These are phyloP conservation scores for Dexiosoma caninum DNA, from an alignment of 2,888 invertebrate species.

Conservation along the genomic window DNA sequence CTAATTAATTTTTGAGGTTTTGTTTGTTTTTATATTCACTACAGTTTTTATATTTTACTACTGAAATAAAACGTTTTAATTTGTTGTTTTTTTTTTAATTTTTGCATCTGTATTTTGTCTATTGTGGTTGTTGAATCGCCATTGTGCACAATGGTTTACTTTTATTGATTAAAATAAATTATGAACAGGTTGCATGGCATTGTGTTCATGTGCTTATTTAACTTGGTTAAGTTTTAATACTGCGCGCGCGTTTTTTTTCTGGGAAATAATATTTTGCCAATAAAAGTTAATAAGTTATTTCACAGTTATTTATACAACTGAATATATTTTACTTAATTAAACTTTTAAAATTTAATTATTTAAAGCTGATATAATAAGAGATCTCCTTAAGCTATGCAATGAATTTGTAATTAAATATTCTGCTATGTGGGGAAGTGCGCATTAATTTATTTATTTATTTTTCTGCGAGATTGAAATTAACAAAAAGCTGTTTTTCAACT, in stretches of 20 bases:
- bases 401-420: no score
- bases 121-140: constrained; percentile 48
- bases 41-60: no score
- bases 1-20: constrained; percentile 71
- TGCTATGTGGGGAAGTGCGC: no score
- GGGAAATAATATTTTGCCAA: neutral
- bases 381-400: no score
- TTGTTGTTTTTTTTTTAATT: neutral
- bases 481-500: no score
- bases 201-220: neutral
- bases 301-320: constrained; percentile 1
- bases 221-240: constrained; percentile 11
- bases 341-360: constrained; percentile 29
- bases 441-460: no score
- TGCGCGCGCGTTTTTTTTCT: neutral
- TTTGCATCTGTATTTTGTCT: neutral
- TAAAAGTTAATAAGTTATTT: constrained; percentile 49
- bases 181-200: constrained; percentile 25
- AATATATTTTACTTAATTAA: constrained; percentile 41
- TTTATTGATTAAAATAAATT: constrained; percentile 60
- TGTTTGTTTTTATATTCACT: constrained; percentile 63
- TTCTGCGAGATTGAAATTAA: no score
- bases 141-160: constrained; percentile 41
- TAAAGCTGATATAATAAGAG: no score
- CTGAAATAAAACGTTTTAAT: constrained; percentile 16